Conservation (phyloP, 2,113 vertebrate genomes). For the Ancistrus triradiatus region DNA sequence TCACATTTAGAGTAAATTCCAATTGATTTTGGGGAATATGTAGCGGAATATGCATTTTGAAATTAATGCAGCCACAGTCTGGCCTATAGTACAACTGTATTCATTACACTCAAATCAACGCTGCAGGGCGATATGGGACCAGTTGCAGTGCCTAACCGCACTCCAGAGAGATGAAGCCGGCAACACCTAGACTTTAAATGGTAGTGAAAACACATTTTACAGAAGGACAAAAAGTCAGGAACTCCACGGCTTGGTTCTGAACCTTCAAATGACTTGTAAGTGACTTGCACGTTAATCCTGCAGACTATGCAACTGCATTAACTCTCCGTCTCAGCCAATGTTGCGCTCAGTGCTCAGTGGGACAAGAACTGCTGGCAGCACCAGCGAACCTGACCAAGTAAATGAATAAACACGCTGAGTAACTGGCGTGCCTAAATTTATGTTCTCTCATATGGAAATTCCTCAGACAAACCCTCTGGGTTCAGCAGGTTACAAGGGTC, state of each 20-base stretch:
- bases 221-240: slow-evolving; percentile 11
- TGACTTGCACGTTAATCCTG: slow-evolving; percentile 7
- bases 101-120: slow-evolving; percentile 43
- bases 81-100: slow-evolving; percentile 17
- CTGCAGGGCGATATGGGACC: slow-evolving; percentile 39
- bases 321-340: neutral
- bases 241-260: neutral
- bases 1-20: slow-evolving; percentile 16
- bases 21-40: slow-evolving; percentile 23
- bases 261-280: neutral
- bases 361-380: neutral
- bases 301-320: neutral
- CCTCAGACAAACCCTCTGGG: slow-evolving; percentile 55
- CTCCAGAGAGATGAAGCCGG: slow-evolving; percentile 52
- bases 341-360: neutral
- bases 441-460: slow-evolving; percentile 64
- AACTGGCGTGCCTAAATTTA: slow-evolving; percentile 51
- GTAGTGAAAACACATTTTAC: slow-evolving; percentile 35
- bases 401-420: slow-evolving; percentile 31
- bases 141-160: slow-evolving; percentile 55
- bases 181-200: slow-evolving; percentile 47
- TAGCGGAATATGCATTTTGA: neutral
- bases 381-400: slow-evolving; percentile 14
- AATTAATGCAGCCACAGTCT: neutral
- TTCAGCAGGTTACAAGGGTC: slow-evolving; percentile 57